Conservation (phyloP, 1,140 invertebrate species). For the Cotesia chilonis region DNA sequence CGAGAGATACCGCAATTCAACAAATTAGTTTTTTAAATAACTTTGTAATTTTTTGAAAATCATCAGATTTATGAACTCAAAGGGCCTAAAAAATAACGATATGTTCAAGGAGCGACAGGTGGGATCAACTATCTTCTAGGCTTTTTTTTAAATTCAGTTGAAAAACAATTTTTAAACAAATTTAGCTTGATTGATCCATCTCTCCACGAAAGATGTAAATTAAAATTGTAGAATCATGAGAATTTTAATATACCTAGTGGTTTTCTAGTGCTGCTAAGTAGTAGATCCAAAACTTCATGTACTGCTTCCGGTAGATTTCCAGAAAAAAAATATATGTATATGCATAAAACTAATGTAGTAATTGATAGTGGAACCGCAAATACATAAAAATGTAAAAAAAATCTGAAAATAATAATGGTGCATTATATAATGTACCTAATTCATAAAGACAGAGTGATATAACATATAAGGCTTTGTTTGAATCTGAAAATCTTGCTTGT, state of each 20-base stretch:
- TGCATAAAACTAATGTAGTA: conserved; percentile 62
- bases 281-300: conserved; percentile 62
- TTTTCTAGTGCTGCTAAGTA: conserved; percentile 64
- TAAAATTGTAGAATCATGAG: conserved; percentile 32
- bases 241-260: conserved; percentile 59
- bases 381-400: conserved; percentile 79
- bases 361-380: conserved; percentile 70
- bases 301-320: conserved; percentile 61
- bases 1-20: too few species aligned
- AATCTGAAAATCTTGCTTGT: background rate
- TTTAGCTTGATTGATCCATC: background rate
- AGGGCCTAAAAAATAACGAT: too few species aligned
- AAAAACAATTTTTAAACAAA: too few species aligned
- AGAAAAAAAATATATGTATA: conserved; percentile 64
- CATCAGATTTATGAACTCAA: too few species aligned
- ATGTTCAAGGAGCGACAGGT: too few species aligned
- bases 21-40: too few species aligned
- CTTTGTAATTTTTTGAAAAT: too few species aligned
- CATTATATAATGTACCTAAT: conserved; percentile 27
- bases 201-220: background rate
- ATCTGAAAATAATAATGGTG: conserved; percentile 55
- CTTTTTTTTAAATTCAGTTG: too few species aligned
- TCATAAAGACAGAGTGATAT: background rate
- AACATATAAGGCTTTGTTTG: conserved; percentile 24
- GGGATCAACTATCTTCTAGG: too few species aligned